Evolutionary conservation across 92 coral and sea anemone genomes (phyloP).

Genomic region (Siderastrea radians): DNA sequence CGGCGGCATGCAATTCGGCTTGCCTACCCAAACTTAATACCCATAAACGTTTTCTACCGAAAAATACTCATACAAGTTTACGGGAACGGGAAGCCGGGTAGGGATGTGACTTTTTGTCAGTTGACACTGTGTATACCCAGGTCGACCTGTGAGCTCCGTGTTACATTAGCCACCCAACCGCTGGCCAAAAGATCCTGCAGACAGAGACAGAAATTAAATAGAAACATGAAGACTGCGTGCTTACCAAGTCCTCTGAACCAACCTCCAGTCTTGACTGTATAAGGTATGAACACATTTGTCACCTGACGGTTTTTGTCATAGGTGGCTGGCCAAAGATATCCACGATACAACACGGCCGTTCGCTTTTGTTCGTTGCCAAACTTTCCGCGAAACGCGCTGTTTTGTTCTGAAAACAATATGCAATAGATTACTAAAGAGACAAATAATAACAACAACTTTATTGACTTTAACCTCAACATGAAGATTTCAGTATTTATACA

Average conservation of each 20-base stretch:
- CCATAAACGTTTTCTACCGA: too few species aligned
- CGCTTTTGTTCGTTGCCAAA: slow-evolving; percentile 33
- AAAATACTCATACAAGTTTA: too few species aligned
- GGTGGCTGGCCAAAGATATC: slow-evolving; percentile 76
- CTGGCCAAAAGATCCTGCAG: too few species aligned
- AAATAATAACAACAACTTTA: neutral
- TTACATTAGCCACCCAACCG: too few species aligned
- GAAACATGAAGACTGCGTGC: neutral
- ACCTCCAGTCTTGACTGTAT: slow-evolving; percentile 77
- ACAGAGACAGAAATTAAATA: too few species aligned
- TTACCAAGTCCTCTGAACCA: slow-evolving; percentile 78
- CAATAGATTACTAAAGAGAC: neutral
- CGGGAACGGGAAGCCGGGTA: too few species aligned
- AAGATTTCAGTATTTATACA: neutral
- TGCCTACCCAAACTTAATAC: too few species aligned
- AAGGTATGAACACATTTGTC: slow-evolving; percentile 71
- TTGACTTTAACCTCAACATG: too few species aligned
- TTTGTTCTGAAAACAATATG: slow-evolving; percentile 1
- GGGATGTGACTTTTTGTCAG: too few species aligned
- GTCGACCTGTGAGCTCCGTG: too few species aligned
- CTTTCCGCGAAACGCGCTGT: neutral
- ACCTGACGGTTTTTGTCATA: slow-evolving; percentile 64
- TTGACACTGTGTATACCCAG: too few species aligned
- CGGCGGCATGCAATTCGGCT: too few species aligned
- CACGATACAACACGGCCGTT: slow-evolving; percentile 62